Evolutionary conservation across 2,113 vertebrate species (phyloP).

Genomic region (Scolopax mira): DNA sequence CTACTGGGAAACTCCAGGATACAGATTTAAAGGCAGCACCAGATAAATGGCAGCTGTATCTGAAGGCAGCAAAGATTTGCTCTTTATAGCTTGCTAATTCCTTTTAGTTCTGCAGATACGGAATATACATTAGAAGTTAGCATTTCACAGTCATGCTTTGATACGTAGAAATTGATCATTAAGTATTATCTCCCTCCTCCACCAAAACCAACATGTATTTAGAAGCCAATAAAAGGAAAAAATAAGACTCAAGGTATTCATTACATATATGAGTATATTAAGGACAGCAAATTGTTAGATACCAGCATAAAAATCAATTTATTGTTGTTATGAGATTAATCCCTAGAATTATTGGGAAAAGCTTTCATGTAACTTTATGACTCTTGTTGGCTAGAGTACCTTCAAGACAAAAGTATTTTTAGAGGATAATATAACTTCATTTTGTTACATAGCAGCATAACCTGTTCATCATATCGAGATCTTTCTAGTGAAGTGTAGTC

Average conservation of each 20-base stretch:
- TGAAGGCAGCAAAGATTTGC: neutral
- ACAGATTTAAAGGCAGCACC: neutral
- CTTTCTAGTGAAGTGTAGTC: neutral
- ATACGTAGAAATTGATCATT: neutral
- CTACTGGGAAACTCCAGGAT: constrained; percentile 17
- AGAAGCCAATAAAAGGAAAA: neutral
- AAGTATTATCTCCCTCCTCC: neutral
- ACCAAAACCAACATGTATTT: neutral
- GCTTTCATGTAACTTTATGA: neutral
- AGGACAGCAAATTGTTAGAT: neutral
- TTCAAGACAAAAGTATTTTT: neutral
- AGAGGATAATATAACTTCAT: neutral
- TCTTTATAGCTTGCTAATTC: neutral
- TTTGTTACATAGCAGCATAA: neutral
- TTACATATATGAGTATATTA: neutral
- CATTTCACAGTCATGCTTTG: neutral
- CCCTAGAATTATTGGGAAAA: neutral
- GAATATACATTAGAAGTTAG: neutral
- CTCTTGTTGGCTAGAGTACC: neutral
- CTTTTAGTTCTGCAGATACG: neutral
- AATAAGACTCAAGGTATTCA: neutral
- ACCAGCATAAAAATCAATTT: constrained; percentile 48
- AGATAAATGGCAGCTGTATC: neutral
- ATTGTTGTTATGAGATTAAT: neutral
- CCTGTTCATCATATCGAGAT: neutral